Conservation (phyloP, 2,888 invertebrate genomes). For the Halictus quadricinctus region DNA sequence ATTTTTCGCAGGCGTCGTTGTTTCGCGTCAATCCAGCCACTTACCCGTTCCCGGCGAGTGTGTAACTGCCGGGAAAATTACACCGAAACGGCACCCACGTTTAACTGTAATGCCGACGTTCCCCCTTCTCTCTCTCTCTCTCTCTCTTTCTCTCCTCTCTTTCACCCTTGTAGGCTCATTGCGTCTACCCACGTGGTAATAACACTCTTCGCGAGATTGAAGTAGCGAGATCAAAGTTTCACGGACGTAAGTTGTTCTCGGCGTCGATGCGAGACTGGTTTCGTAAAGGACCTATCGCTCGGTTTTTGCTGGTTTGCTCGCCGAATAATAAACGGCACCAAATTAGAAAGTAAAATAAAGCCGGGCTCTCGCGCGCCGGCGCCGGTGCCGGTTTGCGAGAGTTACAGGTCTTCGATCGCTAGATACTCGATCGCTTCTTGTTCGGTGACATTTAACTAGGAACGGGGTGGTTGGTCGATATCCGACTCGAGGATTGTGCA, state of each 20-base stretch:
- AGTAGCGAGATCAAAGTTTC: constrained; percentile 56
- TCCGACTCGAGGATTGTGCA: too few species aligned
- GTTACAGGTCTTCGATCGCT: background rate
- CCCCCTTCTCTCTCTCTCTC: constrained; percentile 18
- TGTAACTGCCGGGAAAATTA: constrained; percentile 45
- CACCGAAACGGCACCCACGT: constrained; percentile 55
- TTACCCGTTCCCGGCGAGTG: constrained; percentile 23
- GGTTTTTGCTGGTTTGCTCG: constrained; percentile 2
- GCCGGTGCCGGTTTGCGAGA: background rate
- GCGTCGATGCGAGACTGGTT: constrained; percentile 25
- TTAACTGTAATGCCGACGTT: constrained; percentile 55
- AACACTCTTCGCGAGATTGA: constrained; percentile 56
- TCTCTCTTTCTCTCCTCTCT: background rate
- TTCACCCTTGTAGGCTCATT: constrained; percentile 44
- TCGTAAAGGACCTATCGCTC: constrained; percentile 24
- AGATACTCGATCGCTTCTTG: background rate
- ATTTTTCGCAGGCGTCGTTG: background rate
- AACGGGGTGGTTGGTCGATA: background rate
- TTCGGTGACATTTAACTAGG: background rate
- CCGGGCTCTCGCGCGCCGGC: background rate
- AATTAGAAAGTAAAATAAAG: constrained; percentile 39
- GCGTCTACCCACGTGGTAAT: constrained; percentile 61
- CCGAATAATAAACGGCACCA: constrained; percentile 35
- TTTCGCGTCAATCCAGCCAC: constrained; percentile 19
- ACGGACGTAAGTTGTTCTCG: constrained; percentile 19